These are phyloP conservation scores for Suricata suricatta DNA, from an alignment of 2,113 vertebrate genomes.

Conservation along the genomic window DNA sequence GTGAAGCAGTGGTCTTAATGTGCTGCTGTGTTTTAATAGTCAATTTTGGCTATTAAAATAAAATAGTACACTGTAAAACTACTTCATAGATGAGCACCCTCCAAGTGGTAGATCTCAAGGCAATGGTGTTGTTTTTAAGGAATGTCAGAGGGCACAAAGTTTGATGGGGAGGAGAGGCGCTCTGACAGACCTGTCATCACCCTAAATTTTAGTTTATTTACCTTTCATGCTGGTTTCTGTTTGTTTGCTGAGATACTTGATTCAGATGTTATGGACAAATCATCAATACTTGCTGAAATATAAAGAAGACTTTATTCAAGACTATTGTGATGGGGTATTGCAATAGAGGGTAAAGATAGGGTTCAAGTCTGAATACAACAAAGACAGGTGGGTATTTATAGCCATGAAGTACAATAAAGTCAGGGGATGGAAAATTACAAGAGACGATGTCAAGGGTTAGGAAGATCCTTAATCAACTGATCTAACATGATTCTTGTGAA, in stretches of 20 bases:
- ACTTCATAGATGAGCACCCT: constrained; percentile 1
- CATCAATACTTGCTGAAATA: background rate
- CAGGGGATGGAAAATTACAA: background rate
- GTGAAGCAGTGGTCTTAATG: constrained; percentile 44
- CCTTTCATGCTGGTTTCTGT: background rate
- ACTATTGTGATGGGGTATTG: background rate
- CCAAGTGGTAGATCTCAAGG: constrained; percentile 39
- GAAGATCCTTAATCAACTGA: background rate
- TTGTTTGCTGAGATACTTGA: background rate
- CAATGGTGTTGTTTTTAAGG: constrained; percentile 33
- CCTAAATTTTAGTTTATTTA: background rate
- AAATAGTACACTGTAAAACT: constrained; percentile 53
- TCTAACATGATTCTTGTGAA: background rate
- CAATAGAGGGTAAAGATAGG: background rate
- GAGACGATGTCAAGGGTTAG: background rate
- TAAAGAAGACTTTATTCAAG: background rate
- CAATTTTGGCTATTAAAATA: constrained; percentile 55
- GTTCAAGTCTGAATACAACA: background rate
- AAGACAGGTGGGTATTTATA: background rate
- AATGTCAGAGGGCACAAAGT: constrained; percentile 2
- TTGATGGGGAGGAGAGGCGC: background rate
- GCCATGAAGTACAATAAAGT: background rate
- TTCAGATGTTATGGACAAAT: background rate
- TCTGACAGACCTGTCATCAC: background rate
- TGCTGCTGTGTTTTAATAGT: constrained; percentile 69